Percentiles rank a stretch among this genome's conserved stretches.
phyloP scores from a whole-genome alignment of 1,140 invertebrate species.

The Diachasma alloeum region DNA sequence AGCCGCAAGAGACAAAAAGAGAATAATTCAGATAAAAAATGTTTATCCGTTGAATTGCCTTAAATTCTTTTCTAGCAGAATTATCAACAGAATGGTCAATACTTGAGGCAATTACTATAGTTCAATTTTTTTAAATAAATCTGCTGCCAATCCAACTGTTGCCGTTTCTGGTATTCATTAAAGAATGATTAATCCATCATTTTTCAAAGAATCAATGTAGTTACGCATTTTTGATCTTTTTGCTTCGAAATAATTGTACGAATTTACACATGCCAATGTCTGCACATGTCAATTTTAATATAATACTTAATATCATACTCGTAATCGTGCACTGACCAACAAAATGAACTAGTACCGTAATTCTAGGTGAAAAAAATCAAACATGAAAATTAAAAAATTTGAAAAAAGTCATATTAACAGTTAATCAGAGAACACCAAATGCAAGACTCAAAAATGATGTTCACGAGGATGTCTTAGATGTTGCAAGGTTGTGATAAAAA shows the following conservation, averaged over 20 bases:
- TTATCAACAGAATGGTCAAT: not conserved
- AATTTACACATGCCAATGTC: not conserved
- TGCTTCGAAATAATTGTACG: not conserved
- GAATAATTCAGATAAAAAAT: constrained; percentile 8
- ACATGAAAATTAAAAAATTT: not conserved
- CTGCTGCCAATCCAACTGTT: not conserved
- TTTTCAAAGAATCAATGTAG: not conserved
- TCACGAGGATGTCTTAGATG: not conserved
- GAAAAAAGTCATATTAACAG: constrained; percentile 11
- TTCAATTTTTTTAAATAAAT: not conserved
- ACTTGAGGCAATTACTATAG: not conserved
- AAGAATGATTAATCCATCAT: not conserved
- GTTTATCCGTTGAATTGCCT: not conserved
- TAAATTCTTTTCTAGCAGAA: not conserved
- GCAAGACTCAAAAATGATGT: constrained; percentile 37
- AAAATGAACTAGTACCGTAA: not conserved
- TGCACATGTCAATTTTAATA: not conserved
- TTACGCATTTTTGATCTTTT: not conserved
- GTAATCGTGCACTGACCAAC: not conserved
- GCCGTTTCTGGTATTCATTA: not conserved
- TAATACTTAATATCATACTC: not conserved
- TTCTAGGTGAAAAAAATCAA: not conserved
- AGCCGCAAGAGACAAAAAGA: constrained; percentile 14
- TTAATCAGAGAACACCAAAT: constrained; percentile 47
- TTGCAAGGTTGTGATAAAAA: not conserved